A percentile compares a stretch with the other conserved stretches of the same genome.
Evolutionary conservation across 2,113 vertebrate species (phyloP).

Genomic region (Amia ocellicauda): DNA sequence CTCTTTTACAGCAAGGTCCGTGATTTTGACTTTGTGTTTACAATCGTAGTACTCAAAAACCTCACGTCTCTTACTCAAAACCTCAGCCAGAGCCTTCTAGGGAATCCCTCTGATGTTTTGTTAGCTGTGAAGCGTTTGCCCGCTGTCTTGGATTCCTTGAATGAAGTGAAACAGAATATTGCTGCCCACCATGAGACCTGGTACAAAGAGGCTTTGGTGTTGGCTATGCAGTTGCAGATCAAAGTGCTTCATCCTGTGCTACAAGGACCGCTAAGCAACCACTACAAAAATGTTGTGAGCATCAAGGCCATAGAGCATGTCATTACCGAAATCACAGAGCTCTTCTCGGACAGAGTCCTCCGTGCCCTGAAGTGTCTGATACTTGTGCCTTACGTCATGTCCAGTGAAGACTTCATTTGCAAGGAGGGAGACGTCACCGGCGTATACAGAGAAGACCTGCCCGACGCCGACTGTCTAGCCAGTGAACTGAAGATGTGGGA

Average conservation of each 20-base stretch:
- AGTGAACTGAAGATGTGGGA: slow-evolving; percentile 64
- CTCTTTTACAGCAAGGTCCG: slow-evolving; percentile 47
- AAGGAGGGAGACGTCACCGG: slow-evolving; percentile 51
- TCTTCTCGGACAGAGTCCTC: slow-evolving; percentile 61
- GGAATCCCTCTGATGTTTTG: slow-evolving; percentile 62
- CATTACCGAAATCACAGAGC: slow-evolving; percentile 52
- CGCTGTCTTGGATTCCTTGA: slow-evolving; percentile 48
- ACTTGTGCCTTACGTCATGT: slow-evolving; percentile 75
- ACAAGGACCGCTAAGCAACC: slow-evolving; percentile 55
- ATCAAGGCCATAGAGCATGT: slow-evolving; percentile 54
- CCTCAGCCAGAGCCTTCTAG: slow-evolving; percentile 60
- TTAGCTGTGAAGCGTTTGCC: slow-evolving; percentile 55
- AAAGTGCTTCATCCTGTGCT: slow-evolving; percentile 53
- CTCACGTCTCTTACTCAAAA: slow-evolving; percentile 49
- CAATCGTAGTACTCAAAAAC: slow-evolving; percentile 59
- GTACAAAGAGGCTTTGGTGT: slow-evolving; percentile 60
- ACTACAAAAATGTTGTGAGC: slow-evolving; percentile 62
- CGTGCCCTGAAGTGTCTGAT: slow-evolving; percentile 65
- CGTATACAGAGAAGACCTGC: slow-evolving; percentile 64
- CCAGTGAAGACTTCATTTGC: slow-evolving; percentile 60
- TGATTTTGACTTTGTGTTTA: slow-evolving; percentile 66
- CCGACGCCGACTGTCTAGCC: slow-evolving; percentile 55
- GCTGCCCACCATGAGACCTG: slow-evolving; percentile 59
- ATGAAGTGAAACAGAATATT: slow-evolving; percentile 48
- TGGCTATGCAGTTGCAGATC: slow-evolving; percentile 57